phyloP scores from a whole-genome alignment of 2,797 vertebrate species.

The Craterocephalus amniculus region DNA sequence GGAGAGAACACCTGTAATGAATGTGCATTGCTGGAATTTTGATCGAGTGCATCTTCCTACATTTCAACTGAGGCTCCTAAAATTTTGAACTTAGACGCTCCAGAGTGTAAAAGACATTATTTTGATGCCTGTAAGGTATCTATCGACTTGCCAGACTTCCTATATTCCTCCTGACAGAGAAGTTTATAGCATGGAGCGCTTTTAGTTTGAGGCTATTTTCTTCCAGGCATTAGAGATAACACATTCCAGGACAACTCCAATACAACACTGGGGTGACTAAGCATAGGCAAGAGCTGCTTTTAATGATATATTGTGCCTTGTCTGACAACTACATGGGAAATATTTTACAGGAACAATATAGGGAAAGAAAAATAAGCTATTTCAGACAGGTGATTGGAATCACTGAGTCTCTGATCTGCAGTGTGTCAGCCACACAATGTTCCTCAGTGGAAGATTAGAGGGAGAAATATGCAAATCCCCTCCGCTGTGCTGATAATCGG shows the following conservation, averaged over 20 bases:
- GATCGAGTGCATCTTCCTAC: conserved; percentile 3
- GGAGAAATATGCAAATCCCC: not conserved
- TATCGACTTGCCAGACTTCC: conserved; percentile 40
- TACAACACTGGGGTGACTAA: conserved; percentile 15
- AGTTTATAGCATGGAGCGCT: conserved; percentile 25
- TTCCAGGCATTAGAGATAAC: conserved; percentile 33
- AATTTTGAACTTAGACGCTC: not conserved
- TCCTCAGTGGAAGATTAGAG: not conserved
- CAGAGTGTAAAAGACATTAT: conserved; percentile 3
- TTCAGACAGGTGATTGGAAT: not conserved
- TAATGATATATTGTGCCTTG: conserved; percentile 11
- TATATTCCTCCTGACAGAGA: conserved; percentile 32
- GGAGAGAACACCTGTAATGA: conserved; percentile 16
- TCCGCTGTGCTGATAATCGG: not conserved
- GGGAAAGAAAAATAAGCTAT: not conserved
- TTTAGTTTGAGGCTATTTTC: conserved; percentile 29
- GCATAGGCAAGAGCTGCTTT: conserved; percentile 15
- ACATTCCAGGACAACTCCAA: conserved; percentile 26
- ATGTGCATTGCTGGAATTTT: conserved; percentile 21
- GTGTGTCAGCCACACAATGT: not conserved
- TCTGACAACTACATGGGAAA: conserved; percentile 22
- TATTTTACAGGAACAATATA: conserved; percentile 8
- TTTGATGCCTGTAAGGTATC: conserved; percentile 18
- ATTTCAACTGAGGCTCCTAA: not conserved
- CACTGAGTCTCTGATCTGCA: not conserved